phyloP scores from a whole-genome alignment of 2,797 vertebrate species.

The Euphonia xanthogaster region DNA sequence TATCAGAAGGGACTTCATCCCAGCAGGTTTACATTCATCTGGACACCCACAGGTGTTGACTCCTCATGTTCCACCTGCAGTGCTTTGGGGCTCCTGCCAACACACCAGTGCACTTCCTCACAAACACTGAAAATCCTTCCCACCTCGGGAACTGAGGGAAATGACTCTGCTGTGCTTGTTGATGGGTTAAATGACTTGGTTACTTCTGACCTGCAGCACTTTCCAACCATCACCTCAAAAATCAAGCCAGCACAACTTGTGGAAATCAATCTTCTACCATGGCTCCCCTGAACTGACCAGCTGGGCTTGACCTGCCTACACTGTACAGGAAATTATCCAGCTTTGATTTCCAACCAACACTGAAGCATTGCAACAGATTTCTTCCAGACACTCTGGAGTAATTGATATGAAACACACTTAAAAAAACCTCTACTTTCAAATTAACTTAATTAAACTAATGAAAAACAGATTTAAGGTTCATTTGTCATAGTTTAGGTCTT shows the following conservation, averaged over 20 bases:
- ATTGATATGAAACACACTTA: not conserved
- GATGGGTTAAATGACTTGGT: not conserved
- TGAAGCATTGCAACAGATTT: not conserved
- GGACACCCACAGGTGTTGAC: not conserved
- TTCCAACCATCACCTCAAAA: not conserved
- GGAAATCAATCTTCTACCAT: not conserved
- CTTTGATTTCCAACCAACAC: not conserved
- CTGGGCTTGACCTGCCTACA: not conserved
- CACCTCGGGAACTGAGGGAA: not conserved
- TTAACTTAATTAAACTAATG: not conserved
- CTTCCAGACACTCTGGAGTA: not conserved
- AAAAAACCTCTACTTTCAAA: not conserved
- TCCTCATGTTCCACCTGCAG: not conserved
- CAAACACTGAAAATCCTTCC: not conserved
- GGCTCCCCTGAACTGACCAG: not conserved
- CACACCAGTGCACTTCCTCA: not conserved
- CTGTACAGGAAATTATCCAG: not conserved
- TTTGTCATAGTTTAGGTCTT: not conserved
- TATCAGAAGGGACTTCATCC: not conserved
- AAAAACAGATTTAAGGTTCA: not conserved
- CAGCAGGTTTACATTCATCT: not conserved
- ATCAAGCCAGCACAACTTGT: not conserved
- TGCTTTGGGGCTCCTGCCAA: not conserved
- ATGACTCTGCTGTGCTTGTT: rapidly evolving
- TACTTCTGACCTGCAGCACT: not conserved